Evolutionary conservation across 2,888 invertebrate genomes (phyloP).

Genomic region (Meghimatium bilineatum): DNA sequence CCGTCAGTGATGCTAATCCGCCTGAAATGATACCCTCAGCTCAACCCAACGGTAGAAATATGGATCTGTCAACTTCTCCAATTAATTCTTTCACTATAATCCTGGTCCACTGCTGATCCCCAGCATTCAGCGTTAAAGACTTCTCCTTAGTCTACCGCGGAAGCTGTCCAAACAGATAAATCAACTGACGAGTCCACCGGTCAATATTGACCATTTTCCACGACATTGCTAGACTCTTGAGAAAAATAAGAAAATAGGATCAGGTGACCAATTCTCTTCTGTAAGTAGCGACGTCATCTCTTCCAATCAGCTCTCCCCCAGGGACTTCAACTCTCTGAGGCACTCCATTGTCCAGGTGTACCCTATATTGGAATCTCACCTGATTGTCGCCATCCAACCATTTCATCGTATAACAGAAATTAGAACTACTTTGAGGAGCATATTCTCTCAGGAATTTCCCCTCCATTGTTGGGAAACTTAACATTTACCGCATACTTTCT

Average conservation of each 20-base stretch:
- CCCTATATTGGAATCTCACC: constrained; percentile 21
- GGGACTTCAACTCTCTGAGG: neutral
- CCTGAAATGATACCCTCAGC: neutral
- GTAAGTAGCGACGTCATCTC: neutral
- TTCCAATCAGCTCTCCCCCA: neutral
- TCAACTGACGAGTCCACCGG: constrained; percentile 27
- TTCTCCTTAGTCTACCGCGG: neutral
- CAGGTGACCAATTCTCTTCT: constrained; percentile 22
- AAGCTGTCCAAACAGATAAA: constrained; percentile 34
- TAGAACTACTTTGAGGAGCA: no score
- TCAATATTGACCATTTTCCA: constrained; percentile 38
- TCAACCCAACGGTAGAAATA: constrained; percentile 1
- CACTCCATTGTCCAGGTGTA: constrained; percentile 27
- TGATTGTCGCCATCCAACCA: constrained; percentile 13
- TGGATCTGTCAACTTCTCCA: constrained; percentile 9
- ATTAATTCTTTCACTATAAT: constrained; percentile 17
- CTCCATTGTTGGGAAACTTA: no score
- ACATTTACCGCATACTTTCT: no score
- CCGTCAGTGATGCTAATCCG: neutral
- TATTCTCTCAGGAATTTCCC: neutral
- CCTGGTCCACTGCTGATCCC: neutral
- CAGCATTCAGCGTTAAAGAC: constrained; percentile 4
- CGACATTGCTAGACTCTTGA: constrained; percentile 1
- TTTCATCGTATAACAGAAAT: neutral
- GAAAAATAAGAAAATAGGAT: constrained; percentile 24